These are phyloP conservation scores for Yponomeuta sedellus DNA, from an alignment of 2,888 invertebrate genomes.

Conservation along the genomic window DNA sequence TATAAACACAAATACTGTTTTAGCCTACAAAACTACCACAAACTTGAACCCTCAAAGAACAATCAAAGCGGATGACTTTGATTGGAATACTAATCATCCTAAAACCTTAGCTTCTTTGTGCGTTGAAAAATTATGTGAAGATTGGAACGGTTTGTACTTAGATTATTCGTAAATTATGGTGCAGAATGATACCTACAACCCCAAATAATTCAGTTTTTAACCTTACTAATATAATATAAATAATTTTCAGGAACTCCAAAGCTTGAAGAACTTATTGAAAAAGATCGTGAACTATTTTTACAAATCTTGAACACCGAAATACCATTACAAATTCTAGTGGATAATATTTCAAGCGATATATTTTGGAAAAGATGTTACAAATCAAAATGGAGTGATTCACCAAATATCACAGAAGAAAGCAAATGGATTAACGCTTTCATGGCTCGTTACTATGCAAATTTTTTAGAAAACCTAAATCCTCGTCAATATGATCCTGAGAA, in stretches of 20 bases:
- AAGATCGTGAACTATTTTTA: slow-evolving; percentile 61
- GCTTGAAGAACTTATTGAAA: slow-evolving; percentile 50
- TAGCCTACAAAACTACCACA: slow-evolving; percentile 54
- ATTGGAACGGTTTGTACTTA: slow-evolving; percentile 52
- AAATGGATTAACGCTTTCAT: slow-evolving; percentile 64
- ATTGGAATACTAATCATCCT: slow-evolving; percentile 67
- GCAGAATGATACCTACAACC: not conserved
- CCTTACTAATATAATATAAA: slow-evolving; percentile 15
- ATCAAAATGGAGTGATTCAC: slow-evolving; percentile 50
- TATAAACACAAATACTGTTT: slow-evolving; percentile 55
- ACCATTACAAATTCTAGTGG: slow-evolving; percentile 59
- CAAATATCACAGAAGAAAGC: slow-evolving; percentile 39
- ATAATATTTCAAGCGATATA: slow-evolving; percentile 63
- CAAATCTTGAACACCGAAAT: slow-evolving; percentile 57
- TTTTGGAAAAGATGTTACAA: slow-evolving; percentile 68
- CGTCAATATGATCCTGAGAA: slow-evolving; percentile 68
- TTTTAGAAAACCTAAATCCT: slow-evolving; percentile 67
- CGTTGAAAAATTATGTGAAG: slow-evolving; percentile 61
- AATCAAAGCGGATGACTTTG: slow-evolving; percentile 69
- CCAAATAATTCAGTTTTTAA: not conserved
- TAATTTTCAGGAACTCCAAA: slow-evolving; percentile 46
- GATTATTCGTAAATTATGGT: not conserved
- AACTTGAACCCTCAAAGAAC: slow-evolving; percentile 55
- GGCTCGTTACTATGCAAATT: slow-evolving; percentile 62
- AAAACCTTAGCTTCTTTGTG: slow-evolving; percentile 65